Conservation (phyloP, 2,888 invertebrate species). For the Drosophila anceps region DNA sequence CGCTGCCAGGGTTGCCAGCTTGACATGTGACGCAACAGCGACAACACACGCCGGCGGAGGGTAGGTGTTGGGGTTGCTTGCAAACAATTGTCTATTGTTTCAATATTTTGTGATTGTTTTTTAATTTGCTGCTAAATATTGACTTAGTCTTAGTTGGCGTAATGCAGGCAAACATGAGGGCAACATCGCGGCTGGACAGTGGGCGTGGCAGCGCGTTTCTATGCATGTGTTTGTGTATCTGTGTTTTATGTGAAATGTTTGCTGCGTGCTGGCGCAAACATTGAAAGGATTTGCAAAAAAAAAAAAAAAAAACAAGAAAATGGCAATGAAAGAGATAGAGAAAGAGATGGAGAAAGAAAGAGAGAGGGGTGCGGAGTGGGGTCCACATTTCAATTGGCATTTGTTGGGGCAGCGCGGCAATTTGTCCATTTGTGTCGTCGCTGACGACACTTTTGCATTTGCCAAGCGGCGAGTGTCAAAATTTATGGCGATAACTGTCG, state of each 20-base stretch:
- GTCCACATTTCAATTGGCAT: constrained; percentile 58
- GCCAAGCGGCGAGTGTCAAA: constrained; percentile 74
- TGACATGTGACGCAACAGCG: constrained; percentile 27
- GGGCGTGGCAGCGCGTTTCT: constrained; percentile 25
- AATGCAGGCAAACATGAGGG: constrained; percentile 18
- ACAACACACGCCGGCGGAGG: background rate
- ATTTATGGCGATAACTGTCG: constrained; percentile 82
- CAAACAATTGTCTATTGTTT: constrained; percentile 53
- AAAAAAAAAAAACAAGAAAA: constrained; percentile 51
- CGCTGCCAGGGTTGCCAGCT: constrained; percentile 27
- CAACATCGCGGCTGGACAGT: constrained; percentile 11
- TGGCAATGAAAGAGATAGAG: constrained; percentile 40
- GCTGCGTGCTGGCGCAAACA: constrained; percentile 85
- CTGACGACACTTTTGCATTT: constrained; percentile 78
- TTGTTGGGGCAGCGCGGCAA: constrained; percentile 42
- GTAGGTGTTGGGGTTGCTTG: constrained; percentile 5
- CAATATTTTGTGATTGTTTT: constrained; percentile 79
- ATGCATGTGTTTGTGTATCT: background rate
- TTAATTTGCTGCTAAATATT: constrained; percentile 83
- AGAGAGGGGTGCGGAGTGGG: background rate
- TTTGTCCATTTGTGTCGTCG: constrained; percentile 70
- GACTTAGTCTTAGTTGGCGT: constrained; percentile 61
- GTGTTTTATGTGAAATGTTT: constrained; percentile 64
- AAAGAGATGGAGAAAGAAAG: background rate
- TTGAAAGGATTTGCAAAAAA: constrained; percentile 83